Conservation (phyloP, 2,113 vertebrate genomes). For the Danionella cerebrum region DNA sequence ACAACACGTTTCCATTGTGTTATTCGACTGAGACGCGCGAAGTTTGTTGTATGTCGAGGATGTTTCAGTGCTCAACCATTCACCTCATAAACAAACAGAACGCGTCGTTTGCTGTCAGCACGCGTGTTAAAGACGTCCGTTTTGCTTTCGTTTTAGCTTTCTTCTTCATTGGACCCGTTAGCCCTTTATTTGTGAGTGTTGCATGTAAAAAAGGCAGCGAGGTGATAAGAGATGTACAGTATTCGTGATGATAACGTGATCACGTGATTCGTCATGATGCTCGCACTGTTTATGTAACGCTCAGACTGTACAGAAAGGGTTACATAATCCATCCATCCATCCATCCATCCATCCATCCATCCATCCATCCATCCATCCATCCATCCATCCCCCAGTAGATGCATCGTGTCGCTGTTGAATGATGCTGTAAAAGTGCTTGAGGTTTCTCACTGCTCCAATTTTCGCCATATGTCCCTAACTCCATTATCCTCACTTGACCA, state of each 20-base stretch:
- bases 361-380: background rate
- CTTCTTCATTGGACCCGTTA: constrained; percentile 6
- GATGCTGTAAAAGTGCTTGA: no score
- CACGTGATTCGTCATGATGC: constrained; percentile 48
- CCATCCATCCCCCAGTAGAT: background rate
- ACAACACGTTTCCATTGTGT: background rate
- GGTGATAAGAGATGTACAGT: background rate
- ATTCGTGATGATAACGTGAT: constrained; percentile 53
- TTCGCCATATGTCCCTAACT: no score
- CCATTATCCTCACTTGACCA: no score
- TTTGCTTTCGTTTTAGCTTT: constrained; percentile 19
- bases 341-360: background rate
- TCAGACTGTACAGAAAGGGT: no score
- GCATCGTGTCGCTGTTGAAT: background rate
- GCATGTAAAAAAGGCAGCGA: background rate
- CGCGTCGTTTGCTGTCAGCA: background rate
- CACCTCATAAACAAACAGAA: background rate
- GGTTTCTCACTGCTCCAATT: no score
- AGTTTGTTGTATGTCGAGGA: background rate
- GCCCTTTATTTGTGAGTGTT: background rate
- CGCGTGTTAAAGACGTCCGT: background rate
- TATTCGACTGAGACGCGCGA: background rate
- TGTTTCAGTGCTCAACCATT: background rate
- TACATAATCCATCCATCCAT: background rate
- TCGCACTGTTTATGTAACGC: constrained; percentile 61